Evolutionary conservation across 2,797 vertebrate genomes (phyloP), one percentile per base, ranked within the genome.

Genomic region (Denticeps clupeoides): DNA sequence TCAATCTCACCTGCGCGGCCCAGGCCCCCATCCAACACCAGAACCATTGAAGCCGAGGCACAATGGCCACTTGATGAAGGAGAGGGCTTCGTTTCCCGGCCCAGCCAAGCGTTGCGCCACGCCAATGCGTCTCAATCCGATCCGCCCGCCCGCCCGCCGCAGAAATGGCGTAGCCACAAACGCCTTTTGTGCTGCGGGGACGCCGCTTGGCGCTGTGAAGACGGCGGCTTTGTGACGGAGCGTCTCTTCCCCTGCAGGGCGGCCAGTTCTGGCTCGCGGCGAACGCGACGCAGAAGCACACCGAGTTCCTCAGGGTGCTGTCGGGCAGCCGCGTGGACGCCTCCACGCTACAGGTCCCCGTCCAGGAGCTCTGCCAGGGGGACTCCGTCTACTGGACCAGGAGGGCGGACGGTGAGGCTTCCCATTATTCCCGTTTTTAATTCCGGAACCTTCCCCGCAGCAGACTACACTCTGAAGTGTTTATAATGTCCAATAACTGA

Each of bases 241-340:
- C 58, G 45, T 59, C 49, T 64, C 59, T n/a, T 56, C 54, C 47
- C 70, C 29, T 55, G 47, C 70, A 77, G 84, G 73, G 74, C 28
- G 78, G 67, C 38, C 71, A 70, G 40, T 41, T 82, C 52, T 70
- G 65, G 18, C 61, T 46, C 24, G 71, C 62, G 50, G 74, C 71
- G 41, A 88, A 86, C 23, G 69, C 80, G 56, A 89, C 89, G 19
- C 80, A 63, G 69, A 79, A 85, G 59, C 74, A 81, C 68, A 85
- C 45, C 0, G 86, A 94, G 78, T 93, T 95, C 77, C 73, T 96
- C 67, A 91, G 87, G 7, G 82, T 99, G 1, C 63, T 88, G 58
- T 70, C 70, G 0, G 71, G 69, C 32, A 68, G 59, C 24, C 64
- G 64, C 35, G 87, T 87, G 65, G 81, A 87, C 11, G 68, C 73